Base-by-base conservation (phyloP, 2,888 invertebrate species). In the Aspidiotus rigidus region DNA sequence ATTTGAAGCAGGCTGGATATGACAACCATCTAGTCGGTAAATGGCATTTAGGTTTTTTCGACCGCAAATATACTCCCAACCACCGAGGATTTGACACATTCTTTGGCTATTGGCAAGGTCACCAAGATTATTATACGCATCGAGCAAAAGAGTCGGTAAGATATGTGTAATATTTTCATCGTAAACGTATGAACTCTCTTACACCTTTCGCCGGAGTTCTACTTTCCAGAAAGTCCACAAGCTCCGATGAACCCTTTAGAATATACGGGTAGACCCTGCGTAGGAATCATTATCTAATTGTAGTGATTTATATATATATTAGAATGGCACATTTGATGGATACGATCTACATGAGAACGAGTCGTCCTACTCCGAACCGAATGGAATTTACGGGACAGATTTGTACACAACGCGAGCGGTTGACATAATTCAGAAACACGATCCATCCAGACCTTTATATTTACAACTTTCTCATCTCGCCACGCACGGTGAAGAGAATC, bases 41-140 rank as follows among this genome's bases (percentile, higher is more conserved):
- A 78, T 83, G 83, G 82, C 77, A 78, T 75, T 76, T 83, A 57
- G 83, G 83, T 9, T 81, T 80, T 75, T 80, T 78, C 73, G 75
- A 77, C 15, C 77, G 78, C 63, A 79, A 81, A 72, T 85, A 84
- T 75, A 84, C 88, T 8, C 92, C 92, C 0, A 83, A 83, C 0
- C 79, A 79, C 71, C 82, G 91, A 53, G 92, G 92, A 6, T 95
- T 90, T 75, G 86, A 90, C 74, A 81, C 84, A 7, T 90, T 92
- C 77, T 89, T 85, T 75, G 95, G 95, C 1, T 93, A 91, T 76
- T 88, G 89, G 82, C 86, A 86, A 71, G 92, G 90, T 1, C 86
- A 83, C 73, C 84, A 90, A 70, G 89, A 91, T 76, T 95, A 94
- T 76, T 90, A 84, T 75, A 85, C 87, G 74, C 84, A 86, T 71